Conservation (phyloP, 2,888 invertebrate species). For the Tenthredo distinguenda region DNA sequence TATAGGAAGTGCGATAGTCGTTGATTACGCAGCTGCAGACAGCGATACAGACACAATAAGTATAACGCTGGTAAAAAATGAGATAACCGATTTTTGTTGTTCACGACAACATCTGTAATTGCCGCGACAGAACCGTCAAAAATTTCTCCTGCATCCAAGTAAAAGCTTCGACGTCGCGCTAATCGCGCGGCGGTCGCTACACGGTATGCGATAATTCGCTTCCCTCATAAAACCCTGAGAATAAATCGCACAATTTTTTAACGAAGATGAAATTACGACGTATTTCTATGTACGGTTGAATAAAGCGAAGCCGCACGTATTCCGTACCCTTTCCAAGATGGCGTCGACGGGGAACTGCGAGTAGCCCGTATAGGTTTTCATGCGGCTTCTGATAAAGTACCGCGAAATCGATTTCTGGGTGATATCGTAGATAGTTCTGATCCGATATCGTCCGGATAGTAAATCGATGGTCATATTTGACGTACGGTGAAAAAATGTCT, state of each 20-base stretch:
- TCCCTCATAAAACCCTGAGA: background rate
- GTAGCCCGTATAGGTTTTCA: background rate
- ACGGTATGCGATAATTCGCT: too few relatives aligned
- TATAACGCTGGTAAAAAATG: background rate
- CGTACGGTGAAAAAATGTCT: background rate
- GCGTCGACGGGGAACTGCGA: background rate
- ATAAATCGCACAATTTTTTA: background rate
- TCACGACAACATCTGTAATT: background rate
- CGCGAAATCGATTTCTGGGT: background rate
- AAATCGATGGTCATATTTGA: too few relatives aligned
- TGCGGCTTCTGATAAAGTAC: background rate
- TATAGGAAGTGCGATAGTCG: constrained; percentile 40
- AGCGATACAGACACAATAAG: background rate
- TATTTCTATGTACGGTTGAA: background rate
- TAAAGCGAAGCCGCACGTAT: background rate
- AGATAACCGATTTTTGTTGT: background rate
- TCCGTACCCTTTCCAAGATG: constrained; percentile 35
- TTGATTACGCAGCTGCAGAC: constrained; percentile 39
- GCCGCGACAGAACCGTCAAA: background rate
- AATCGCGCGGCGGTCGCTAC: background rate
- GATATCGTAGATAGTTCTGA: background rate
- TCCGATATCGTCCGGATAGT: too few relatives aligned
- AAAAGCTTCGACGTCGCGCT: background rate
- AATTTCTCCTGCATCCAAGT: background rate
- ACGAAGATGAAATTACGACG: background rate